Evolutionary conservation across 2,888 invertebrate species (phyloP), one percentile per base, ranked within the genome.

Genomic region (Oscheius myriophilus): DNA sequence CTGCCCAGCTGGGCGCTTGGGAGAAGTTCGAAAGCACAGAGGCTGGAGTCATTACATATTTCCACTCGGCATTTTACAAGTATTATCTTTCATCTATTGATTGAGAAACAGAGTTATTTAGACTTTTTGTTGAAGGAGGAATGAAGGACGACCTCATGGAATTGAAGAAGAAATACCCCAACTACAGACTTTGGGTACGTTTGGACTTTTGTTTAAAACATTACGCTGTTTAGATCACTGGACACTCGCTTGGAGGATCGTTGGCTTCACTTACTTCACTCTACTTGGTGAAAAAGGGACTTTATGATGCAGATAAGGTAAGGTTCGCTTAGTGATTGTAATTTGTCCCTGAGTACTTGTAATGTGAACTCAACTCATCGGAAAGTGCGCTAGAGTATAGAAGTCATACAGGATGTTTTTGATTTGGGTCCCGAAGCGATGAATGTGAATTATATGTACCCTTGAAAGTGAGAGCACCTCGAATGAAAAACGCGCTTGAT

Each of bases 41-140:
- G 23, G 80, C 82, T n/a, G 85, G 85, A 39, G 85, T 85, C 9
- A 85, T 85, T 74, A 86, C 84, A 25, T 85, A 85, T 49, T 85
- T 85, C 78, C 80, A 85, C 62, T 73, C 73, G 2, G 85, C 85
- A 3, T 85, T 83, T 71, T 72, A 75, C 16, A 54, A 67, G 63
- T 67, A 49, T 45, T 23, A 41, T n/a, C 11, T 14, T 14, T 9
- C 39, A 18, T 18, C 4, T 23, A 53, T 46, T 51, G 21, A 46
- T 59, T 25, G 25, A 16, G 49, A 46, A 46, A 23, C 52, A 21
- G 16, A 4, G 12, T n/a, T 2, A 3, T 67, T 54, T 45, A 71
- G 70, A 23, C 74, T 85, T 11, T 85, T 85, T 71, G 61, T 85
- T 23, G 82, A 84, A 16, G 79, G 78, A 55, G 78, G 82, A 67